Evolutionary conservation across 2,888 invertebrate genomes (phyloP).

Genomic region (Strigamia transsilvanica): DNA sequence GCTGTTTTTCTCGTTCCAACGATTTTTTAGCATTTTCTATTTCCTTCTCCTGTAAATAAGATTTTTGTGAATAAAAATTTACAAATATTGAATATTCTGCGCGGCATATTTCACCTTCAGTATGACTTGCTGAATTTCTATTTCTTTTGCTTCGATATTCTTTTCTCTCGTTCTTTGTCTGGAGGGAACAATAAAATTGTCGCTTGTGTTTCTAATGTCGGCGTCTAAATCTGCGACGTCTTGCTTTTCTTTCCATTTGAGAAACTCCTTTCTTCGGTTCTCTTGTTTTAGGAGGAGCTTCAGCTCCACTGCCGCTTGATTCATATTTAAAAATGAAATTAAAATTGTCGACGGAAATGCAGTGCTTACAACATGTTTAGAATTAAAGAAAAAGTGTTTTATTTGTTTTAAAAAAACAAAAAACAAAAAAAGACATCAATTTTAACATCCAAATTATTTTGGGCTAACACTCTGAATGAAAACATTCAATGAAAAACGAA

Average conservation of each 20-base stretch:
- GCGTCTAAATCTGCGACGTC: not conserved
- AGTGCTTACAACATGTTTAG: too few species aligned
- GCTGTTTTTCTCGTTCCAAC: constrained; percentile 21
- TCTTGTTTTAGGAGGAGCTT: not conserved
- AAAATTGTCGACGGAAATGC: not conserved
- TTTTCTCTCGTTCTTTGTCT: not conserved
- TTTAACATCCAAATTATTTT: too few species aligned
- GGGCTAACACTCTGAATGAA: too few species aligned
- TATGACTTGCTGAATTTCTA: not conserved
- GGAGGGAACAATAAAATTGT: not conserved
- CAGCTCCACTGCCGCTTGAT: not conserved
- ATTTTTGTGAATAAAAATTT: not conserved
- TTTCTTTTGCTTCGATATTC: not conserved
- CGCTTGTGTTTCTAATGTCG: not conserved
- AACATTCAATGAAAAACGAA: too few species aligned
- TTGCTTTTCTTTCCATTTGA: not conserved
- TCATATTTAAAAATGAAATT: not conserved
- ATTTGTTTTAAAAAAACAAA: too few species aligned
- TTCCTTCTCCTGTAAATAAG: not conserved
- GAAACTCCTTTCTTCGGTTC: not conserved
- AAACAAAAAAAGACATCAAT: too few species aligned
- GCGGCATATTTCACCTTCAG: not conserved
- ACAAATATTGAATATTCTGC: not conserved
- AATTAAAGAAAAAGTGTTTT: too few species aligned
- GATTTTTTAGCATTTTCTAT: not conserved